Conservation (phyloP, 2,888 invertebrate species). For the Synanthedon vespiformis region DNA sequence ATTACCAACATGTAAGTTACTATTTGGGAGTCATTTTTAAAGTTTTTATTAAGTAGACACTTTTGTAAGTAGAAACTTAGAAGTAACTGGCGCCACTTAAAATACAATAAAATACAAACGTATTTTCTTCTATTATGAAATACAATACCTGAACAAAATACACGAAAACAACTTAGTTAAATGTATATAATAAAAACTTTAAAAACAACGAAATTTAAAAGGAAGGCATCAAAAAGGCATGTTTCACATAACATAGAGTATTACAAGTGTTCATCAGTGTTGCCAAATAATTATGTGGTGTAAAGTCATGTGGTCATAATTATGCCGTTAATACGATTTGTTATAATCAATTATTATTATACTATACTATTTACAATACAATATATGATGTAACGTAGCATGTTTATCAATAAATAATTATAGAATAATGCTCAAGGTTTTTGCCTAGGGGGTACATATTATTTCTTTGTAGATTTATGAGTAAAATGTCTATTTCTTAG, state of each 20-base stretch:
- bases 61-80: too few relatives aligned
- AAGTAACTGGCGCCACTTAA: too few relatives aligned
- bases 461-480: slow-evolving; percentile 33
- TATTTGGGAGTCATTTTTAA: slow-evolving; percentile 1
- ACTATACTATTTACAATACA: slow-evolving; percentile 32
- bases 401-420: slow-evolving; percentile 46
- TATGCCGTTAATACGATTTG: slow-evolving; percentile 26
- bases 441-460: slow-evolving; percentile 44
- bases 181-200: slow-evolving; percentile 6
- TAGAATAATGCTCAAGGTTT: slow-evolving; percentile 66
- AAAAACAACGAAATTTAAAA: slow-evolving; percentile 13
- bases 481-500: slow-evolving; percentile 34
- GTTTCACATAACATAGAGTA: slow-evolving; percentile 17
- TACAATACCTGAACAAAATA: too few relatives aligned
- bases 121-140: too few relatives aligned
- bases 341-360: slow-evolving; percentile 43
- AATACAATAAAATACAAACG: too few relatives aligned
- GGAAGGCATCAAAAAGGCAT: slow-evolving; percentile 17
- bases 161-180: too few relatives aligned
- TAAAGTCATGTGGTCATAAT: slow-evolving; percentile 45
- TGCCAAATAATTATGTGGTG: slow-evolving; percentile 63
- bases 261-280: slow-evolving; percentile 57
- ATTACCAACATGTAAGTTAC: not conserved
- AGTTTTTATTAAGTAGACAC: slow-evolving; percentile 10
- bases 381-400: slow-evolving; percentile 41